Conservation (phyloP, 2,888 invertebrate genomes). For the Erebia aethiops region DNA sequence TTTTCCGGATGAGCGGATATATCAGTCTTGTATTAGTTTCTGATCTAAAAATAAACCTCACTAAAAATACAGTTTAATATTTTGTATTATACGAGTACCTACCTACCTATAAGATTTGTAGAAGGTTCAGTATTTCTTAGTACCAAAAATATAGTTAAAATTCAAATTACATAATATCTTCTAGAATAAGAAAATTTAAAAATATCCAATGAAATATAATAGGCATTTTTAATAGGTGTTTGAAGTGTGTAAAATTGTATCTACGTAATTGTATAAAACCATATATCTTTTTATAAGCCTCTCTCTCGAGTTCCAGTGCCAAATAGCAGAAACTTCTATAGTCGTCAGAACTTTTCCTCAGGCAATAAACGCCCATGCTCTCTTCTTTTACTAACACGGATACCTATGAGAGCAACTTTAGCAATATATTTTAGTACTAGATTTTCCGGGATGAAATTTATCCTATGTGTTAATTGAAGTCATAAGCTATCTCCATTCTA, state of each 20-base stretch:
- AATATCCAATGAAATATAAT: no score
- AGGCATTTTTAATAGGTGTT: not conserved
- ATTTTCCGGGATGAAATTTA: no score
- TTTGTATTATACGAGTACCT: not conserved
- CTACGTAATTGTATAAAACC: not conserved
- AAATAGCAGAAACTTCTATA: slow-evolving; percentile 1
- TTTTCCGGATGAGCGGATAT: slow-evolving; percentile 56
- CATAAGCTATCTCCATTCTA: no score
- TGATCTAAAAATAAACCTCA: slow-evolving; percentile 37
- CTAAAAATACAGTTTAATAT: not conserved
- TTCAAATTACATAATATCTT: no score
- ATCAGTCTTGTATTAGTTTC: slow-evolving; percentile 52
- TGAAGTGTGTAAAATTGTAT: not conserved
- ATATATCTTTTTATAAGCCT: slow-evolving; percentile 1
- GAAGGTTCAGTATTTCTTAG: no score
- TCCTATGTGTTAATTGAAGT: no score
- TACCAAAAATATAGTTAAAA: no score
- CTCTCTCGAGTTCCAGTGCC: not conserved
- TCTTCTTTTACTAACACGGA: not conserved
- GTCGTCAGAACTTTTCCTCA: slow-evolving; percentile 1
- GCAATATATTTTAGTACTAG: not conserved
- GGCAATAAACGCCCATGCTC: not conserved
- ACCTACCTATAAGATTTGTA: no score
- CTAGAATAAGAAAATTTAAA: no score
- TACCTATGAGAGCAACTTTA: not conserved